Evolutionary conservation across 2,113 vertebrate genomes (phyloP), one percentile per base, ranked within the genome.

Genomic region (Trematomus loennbergii): DNA sequence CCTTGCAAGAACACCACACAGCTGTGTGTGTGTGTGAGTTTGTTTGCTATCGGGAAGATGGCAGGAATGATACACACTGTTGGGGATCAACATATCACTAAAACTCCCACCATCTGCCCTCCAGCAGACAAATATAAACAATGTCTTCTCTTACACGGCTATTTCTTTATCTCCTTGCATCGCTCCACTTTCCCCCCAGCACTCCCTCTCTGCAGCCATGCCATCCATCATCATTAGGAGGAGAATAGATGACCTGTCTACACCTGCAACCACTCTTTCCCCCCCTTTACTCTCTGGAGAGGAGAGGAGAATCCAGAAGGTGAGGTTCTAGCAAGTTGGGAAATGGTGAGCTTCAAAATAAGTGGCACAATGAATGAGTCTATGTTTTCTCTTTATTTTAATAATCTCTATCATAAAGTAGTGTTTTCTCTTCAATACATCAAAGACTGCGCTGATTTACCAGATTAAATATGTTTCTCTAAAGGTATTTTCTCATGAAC

Each of bases 211-310:
- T 67, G 84, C 88, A 86, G 74, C 63, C 52, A 50, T 71, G 80
- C 90, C 80, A 93, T 93, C 92, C 72, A 78, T 94, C 92, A 93
- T 91, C 90, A 94, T 94, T 94, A 93, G 89, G 82, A 82, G 83
- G 85, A 1, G 54, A 83, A 92, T 87, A 82, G 83, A 93, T 91
- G 89, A 86, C 88, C 87, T 85, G 87, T 90, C 90, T 79, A 83
- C 88, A 88, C 85, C 87, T 89, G 90, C 79, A 89, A 77, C 79
- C 75, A 59, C 82, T 65, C 83, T 59, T 59, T 79, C 79, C 68
- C 85, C 79, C 80, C 63, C 36, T 77, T 65, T 33, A 65, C 70
- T 79, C 84, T 76, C 54, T 3, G 58, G 53, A 62, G 58, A 61
- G 46, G 57, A 33, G 55, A 15, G 15, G 3, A 17, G 6, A 18